Percentiles rank a stretch among this genome's conserved stretches.
Evolutionary conservation across 92 coral and sea anemone species (phyloP).

Genomic region (Pocillopora grandis): DNA sequence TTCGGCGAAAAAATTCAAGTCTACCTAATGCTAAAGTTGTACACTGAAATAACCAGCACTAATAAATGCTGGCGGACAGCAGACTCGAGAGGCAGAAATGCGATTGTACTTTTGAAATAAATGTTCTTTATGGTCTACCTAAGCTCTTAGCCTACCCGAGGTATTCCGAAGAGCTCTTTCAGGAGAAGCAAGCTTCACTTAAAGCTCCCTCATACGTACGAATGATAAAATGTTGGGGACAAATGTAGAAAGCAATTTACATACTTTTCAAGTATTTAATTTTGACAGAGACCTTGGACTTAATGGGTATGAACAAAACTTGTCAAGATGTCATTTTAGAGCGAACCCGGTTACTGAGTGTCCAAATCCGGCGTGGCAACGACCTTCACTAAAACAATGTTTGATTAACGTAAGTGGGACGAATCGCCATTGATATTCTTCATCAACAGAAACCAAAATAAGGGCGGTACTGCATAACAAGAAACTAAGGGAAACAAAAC

Average conservation of each 20-base stretch:
- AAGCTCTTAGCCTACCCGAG: no score
- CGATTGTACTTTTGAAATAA: no score
- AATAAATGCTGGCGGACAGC: no score
- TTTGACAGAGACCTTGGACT: background rate
- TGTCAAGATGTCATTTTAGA: background rate
- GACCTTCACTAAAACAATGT: background rate
- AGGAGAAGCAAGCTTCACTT: background rate
- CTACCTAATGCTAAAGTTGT: no score
- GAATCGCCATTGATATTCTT: background rate
- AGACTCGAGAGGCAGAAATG: no score
- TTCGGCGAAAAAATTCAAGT: no score
- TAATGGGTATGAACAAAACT: slow-evolving; percentile 1
- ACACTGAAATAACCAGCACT: no score
- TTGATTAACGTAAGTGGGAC: background rate
- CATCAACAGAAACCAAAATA: background rate
- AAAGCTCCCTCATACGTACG: background rate
- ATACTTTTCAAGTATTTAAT: slow-evolving; percentile 14
- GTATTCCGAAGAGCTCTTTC: no score
- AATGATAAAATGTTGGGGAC: background rate
- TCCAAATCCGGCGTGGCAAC: background rate
- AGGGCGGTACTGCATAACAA: background rate
- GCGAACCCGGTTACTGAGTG: background rate
- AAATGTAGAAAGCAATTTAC: slow-evolving; percentile 8
- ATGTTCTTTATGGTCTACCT: no score
- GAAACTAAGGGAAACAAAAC: slow-evolving; percentile 32